These are phyloP conservation scores for Suncus etruscus DNA, from an alignment of 2,113 vertebrate species.

Conservation along the genomic window DNA sequence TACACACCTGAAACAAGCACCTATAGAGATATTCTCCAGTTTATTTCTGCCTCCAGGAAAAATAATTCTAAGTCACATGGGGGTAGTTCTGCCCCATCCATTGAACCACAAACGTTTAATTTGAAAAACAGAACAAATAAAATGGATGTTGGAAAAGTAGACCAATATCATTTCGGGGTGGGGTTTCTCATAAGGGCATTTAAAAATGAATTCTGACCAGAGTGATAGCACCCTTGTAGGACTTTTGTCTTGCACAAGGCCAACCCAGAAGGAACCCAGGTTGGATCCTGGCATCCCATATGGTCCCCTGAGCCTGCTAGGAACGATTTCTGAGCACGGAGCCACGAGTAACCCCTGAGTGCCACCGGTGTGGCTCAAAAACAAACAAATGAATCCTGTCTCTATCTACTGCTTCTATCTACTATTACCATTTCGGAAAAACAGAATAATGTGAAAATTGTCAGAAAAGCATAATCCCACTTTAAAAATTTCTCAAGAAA, in stretches of 20 bases:
- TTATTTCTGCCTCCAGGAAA: slow-evolving; percentile 26
- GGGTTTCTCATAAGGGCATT: background rate
- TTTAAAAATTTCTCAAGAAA: slow-evolving; percentile 29
- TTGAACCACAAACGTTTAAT: background rate
- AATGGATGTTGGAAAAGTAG: background rate
- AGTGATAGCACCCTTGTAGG: too few species aligned
- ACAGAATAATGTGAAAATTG: background rate
- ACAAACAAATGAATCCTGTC: background rate
- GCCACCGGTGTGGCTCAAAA: too few species aligned
- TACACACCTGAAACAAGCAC: background rate
- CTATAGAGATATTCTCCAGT: background rate
- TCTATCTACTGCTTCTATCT: background rate
- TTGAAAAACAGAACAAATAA: background rate
- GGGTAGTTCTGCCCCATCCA: background rate
- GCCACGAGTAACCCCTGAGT: too few species aligned
- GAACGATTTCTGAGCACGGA: too few species aligned
- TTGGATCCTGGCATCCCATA: too few species aligned
- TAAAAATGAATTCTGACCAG: background rate
- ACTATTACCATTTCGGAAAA: background rate
- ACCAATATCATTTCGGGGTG: slow-evolving; percentile 27
- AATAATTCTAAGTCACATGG: background rate
- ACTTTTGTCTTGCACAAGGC: too few species aligned
- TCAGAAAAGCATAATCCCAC: slow-evolving; percentile 29
- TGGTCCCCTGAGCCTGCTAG: too few species aligned
- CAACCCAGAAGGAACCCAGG: too few species aligned